Base-by-base conservation (phyloP, 2,113 vertebrate genomes). In the Sitta europaea region DNA sequence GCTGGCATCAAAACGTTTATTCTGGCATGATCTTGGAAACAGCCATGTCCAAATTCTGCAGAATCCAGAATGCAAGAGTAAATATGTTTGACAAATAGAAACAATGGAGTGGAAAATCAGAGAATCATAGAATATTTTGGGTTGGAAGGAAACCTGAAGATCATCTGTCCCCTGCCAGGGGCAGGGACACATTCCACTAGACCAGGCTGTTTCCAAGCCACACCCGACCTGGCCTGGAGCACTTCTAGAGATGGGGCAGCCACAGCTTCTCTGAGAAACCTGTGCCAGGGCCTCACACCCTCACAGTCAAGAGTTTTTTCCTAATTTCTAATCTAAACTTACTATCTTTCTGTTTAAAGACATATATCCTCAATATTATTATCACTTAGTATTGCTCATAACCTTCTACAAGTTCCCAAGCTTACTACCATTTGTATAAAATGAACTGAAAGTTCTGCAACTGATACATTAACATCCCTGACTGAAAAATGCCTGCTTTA, bases 181-280 rank as follows among this genome's bases (percentile, higher is more conserved):
- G 24, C 40, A 78, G 25, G 21, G 48, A 29, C 25, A 62, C 9
- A 29, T 63, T 54, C 28, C 40, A 33, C 45, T 33, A 24, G 0
- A 0, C 8, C 63, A 62, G 40, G 29, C 14, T 54, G 15, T 1
- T 1, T 87, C 28, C n/a, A 53, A 68, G 28, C 6, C 5, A 0
- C 0, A 0, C 35, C 43, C 83, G 50, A 2, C 5, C 54, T 61
- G 47, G 15, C 6, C n/a, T 54, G 9, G 40, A 9, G 17, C 47
- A 29, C 3, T 40, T 0, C 40, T 48, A 78, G 55, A 5, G 29
- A 70, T 62, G 40, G 24, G 3, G 19, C 28, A 87, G 1, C 55
- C 40, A 70, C 40, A 70, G 29, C 15, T 47, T 5, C 47, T 54
- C 2, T 62, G 20, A 47, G 20, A 0, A 87, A 0, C 24, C 8